Conservation (phyloP, 2,797 vertebrate species). For the Valencia hispanica region DNA sequence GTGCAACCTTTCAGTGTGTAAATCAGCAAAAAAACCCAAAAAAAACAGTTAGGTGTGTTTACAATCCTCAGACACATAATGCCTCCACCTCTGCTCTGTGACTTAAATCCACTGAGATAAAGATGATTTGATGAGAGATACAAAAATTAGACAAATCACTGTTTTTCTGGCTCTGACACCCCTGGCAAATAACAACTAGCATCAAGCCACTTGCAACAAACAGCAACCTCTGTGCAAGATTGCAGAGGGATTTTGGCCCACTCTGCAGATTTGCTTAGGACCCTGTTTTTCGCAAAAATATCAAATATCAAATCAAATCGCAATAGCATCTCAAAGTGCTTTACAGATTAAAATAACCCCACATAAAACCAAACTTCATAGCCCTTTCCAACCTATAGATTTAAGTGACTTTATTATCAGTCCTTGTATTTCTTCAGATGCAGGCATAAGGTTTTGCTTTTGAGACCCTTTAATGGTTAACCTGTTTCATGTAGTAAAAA, state of each 20-base stretch:
- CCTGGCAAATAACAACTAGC: neutral
- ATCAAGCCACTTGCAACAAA: neutral
- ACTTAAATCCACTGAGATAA: conserved; percentile 27
- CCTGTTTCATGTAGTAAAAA: neutral
- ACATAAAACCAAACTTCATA: neutral
- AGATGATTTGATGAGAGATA: conserved; percentile 38
- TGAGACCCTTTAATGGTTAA: neutral
- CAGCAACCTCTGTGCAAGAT: neutral
- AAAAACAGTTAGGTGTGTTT: conserved; percentile 54
- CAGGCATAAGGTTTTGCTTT: neutral
- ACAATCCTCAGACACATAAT: conserved; percentile 47
- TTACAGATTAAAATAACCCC: no score
- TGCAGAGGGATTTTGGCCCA: neutral
- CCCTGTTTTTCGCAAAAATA: no score
- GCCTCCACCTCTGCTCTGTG: conserved; percentile 44
- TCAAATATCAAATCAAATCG: no score
- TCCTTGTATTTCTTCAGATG: neutral
- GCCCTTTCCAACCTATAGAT: neutral
- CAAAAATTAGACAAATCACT: conserved; percentile 37
- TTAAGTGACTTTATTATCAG: neutral
- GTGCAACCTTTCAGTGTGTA: conserved; percentile 61
- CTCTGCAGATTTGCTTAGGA: neutral
- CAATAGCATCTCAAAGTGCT: no score
- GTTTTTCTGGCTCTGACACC: conserved; percentile 4
- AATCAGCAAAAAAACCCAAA: conserved; percentile 22